Evolutionary conservation across 2,888 invertebrate genomes (phyloP).

Genomic region (Xanthia togata): DNA sequence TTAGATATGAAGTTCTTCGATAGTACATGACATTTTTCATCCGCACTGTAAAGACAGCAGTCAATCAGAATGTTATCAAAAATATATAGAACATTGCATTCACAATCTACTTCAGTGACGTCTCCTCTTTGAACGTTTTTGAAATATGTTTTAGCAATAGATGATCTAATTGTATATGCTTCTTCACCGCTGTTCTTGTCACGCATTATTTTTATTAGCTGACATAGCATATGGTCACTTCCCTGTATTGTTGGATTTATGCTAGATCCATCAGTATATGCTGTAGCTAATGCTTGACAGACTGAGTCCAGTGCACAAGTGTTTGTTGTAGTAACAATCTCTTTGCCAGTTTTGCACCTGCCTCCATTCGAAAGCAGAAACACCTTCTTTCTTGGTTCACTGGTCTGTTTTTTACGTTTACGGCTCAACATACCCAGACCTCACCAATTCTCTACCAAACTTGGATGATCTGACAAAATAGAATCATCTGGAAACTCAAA

Average conservation of each 20-base stretch:
- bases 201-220: slow-evolving; percentile 31
- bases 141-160: slow-evolving; percentile 38
- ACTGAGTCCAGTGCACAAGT: slow-evolving; percentile 39
- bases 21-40: slow-evolving; percentile 23
- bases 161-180: slow-evolving; percentile 33
- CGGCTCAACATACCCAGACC: slow-evolving; percentile 9
- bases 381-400: slow-evolving; percentile 7
- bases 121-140: slow-evolving; percentile 35
- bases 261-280: slow-evolving; percentile 42
- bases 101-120: slow-evolving; percentile 29
- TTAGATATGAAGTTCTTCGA: no score
- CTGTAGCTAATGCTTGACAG: slow-evolving; percentile 34
- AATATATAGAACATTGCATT: slow-evolving; percentile 45
- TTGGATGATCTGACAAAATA: slow-evolving; percentile 14
- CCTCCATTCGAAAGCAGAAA: slow-evolving; percentile 39
- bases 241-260: slow-evolving; percentile 32
- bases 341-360: slow-evolving; percentile 28
- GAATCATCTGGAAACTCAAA: slow-evolving; percentile 35
- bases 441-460: slow-evolving; percentile 10
- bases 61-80: slow-evolving; percentile 37
- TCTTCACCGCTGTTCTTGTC: slow-evolving; percentile 26
- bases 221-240: slow-evolving; percentile 37
- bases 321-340: slow-evolving; percentile 33
- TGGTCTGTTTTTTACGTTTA: slow-evolving; percentile 9
- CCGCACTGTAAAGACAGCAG: slow-evolving; percentile 22